Conservation (phyloP, 1,140 invertebrate species). For the Lepeophtheirus salmonis region DNA sequence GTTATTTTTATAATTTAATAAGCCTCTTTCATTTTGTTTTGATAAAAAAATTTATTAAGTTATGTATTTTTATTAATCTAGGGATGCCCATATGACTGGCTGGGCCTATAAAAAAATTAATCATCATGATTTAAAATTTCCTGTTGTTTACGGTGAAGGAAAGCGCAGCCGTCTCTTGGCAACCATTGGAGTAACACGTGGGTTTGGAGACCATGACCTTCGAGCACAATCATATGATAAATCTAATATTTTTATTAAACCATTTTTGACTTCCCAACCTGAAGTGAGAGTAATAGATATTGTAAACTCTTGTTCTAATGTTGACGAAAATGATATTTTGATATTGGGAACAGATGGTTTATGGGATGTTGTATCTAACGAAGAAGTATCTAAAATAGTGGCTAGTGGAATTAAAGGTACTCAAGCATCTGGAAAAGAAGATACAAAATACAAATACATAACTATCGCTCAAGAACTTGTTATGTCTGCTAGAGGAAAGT, state of each 20-base stretch:
- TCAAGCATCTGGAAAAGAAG: background rate
- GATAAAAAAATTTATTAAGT: no score
- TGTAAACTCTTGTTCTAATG: constrained; percentile 25
- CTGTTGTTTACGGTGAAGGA: constrained; percentile 53
- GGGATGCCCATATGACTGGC: constrained; percentile 58
- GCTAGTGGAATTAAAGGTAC: constrained; percentile 27
- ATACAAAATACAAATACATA: constrained; percentile 37
- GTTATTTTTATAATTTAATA: no score
- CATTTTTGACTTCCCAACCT: constrained; percentile 55
- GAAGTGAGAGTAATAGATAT: constrained; percentile 39
- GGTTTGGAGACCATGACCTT: constrained; percentile 70
- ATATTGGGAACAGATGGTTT: constrained; percentile 68
- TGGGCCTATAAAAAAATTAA: constrained; percentile 58
- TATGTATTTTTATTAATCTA: no score
- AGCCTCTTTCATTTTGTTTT: no score
- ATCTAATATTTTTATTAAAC: constrained; percentile 52
- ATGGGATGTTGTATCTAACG: constrained; percentile 59
- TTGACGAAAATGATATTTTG: constrained; percentile 48
- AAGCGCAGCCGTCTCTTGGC: constrained; percentile 58
- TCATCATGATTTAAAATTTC: constrained; percentile 47
- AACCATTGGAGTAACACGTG: constrained; percentile 63
- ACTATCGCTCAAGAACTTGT: constrained; percentile 59
- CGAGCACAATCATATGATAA: constrained; percentile 38
- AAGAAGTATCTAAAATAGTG: constrained; percentile 43
- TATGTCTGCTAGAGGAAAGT: constrained; percentile 52